Percentiles rank a stretch among this genome's conserved stretches.
phyloP scores from a whole-genome alignment of 2,888 invertebrate species.

The Epinotia brunnichana region DNA sequence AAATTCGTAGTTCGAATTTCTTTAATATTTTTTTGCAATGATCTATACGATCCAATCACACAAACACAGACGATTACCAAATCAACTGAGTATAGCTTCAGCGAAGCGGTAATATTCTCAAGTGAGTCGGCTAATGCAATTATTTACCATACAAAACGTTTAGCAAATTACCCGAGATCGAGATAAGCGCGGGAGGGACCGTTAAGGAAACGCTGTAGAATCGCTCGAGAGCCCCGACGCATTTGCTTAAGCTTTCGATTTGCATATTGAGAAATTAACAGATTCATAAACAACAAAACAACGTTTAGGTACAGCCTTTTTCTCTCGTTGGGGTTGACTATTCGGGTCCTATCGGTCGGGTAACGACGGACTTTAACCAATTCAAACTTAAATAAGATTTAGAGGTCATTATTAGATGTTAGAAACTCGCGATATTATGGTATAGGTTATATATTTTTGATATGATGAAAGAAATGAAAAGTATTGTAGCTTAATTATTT shows the following conservation, averaged over 20 bases:
- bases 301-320: neutral
- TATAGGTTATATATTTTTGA: too few relatives aligned
- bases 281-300: neutral
- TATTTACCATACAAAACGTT: slow-evolving; percentile 44
- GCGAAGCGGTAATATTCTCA: slow-evolving; percentile 19
- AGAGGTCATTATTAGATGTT: too few relatives aligned
- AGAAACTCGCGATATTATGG: too few relatives aligned
- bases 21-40: neutral
- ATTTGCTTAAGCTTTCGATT: slow-evolving; percentile 26
- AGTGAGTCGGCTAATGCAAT: slow-evolving; percentile 40
- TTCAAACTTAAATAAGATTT: too few relatives aligned
- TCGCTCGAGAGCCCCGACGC: slow-evolving; percentile 30
- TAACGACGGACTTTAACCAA: too few relatives aligned
- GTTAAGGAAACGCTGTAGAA: slow-evolving; percentile 26
- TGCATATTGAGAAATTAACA: slow-evolving; percentile 40
- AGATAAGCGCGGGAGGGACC: slow-evolving; percentile 30
- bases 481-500: too few relatives aligned
- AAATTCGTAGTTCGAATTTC: neutral
- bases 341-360: neutral
- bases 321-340: neutral
- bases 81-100: slow-evolving; percentile 5
- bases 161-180: slow-evolving; percentile 42
- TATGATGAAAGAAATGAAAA: too few relatives aligned
- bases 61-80: slow-evolving; percentile 1
- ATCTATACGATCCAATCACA: neutral